Conservation (phyloP, 2,888 invertebrate genomes). For the Cataglyphis livida region DNA sequence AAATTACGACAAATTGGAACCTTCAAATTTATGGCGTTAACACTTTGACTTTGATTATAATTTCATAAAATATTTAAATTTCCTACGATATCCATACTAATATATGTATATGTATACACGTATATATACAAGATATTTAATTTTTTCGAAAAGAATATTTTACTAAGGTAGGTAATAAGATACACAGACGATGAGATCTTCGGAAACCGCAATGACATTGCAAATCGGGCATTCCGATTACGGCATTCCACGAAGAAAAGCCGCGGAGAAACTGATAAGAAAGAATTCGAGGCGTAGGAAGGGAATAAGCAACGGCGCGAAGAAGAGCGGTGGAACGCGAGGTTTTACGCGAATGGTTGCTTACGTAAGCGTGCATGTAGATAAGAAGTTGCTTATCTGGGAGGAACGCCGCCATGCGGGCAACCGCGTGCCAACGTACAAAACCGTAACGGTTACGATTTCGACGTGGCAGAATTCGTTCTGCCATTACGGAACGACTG, state of each 20-base stretch:
- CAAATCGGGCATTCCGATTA: conserved; percentile 33
- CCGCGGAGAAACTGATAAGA: conserved; percentile 26
- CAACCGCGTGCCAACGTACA: conserved; percentile 62
- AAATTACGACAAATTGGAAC: not conserved
- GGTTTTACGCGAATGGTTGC: conserved; percentile 67
- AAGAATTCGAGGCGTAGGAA: conserved; percentile 35
- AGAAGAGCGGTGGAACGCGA: conserved; percentile 59
- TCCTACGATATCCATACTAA: not conserved
- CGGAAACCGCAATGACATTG: conserved; percentile 24
- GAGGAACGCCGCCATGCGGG: conserved; percentile 71
- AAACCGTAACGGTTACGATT: conserved; percentile 54
- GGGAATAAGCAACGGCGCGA: conserved; percentile 28
- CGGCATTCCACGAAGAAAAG: conserved; percentile 25
- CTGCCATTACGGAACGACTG: not conserved
- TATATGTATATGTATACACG: no score
- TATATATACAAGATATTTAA: not conserved
- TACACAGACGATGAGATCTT: not conserved
- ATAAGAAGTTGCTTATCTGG: conserved; percentile 77
- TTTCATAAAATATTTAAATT: not conserved
- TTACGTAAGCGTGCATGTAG: conserved; percentile 74
- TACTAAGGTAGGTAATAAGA: not conserved
- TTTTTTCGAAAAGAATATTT: not conserved
- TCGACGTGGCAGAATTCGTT: conserved; percentile 14
- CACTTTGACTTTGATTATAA: not conserved
- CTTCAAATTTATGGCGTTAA: not conserved